Evolutionary conservation across 1,140 invertebrate genomes (phyloP).

Genomic region (Andrena cerasifolii): DNA sequence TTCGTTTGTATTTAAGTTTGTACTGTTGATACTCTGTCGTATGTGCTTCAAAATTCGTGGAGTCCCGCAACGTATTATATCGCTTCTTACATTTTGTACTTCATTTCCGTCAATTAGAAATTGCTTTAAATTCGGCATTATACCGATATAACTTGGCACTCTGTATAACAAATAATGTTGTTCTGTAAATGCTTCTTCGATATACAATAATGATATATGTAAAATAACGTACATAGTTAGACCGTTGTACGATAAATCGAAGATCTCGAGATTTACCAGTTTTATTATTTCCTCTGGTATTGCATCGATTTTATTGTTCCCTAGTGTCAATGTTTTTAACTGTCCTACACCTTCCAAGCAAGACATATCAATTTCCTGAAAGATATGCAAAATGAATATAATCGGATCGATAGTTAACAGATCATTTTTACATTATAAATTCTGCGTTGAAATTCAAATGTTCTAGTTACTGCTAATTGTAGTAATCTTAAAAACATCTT

Average conservation of each 20-base stretch:
- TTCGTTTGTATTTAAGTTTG: constrained; percentile 76
- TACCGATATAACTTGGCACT: constrained; percentile 88
- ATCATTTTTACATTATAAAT: too few species aligned
- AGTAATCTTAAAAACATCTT: too few species aligned
- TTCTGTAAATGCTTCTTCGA: constrained; percentile 1
- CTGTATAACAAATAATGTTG: constrained; percentile 79
- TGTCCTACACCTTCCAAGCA: constrained; percentile 87
- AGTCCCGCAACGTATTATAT: constrained; percentile 92
- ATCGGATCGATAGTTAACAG: constrained; percentile 14
- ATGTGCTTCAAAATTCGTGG: constrained; percentile 90
- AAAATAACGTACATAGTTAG: constrained; percentile 84
- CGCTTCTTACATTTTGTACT: constrained; percentile 88
- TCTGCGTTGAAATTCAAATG: too few species aligned
- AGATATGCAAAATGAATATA: constrained; percentile 30
- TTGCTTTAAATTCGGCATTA: constrained; percentile 91
- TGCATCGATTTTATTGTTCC: constrained; percentile 88
- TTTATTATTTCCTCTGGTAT: constrained; percentile 91
- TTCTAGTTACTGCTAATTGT: too few species aligned
- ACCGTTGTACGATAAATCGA: constrained; percentile 93
- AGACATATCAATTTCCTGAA: constrained; percentile 85
- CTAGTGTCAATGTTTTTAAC: constrained; percentile 89
- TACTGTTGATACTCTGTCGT: constrained; percentile 84
- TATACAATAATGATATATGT: constrained; percentile 7
- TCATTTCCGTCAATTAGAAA: constrained; percentile 94
- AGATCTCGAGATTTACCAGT: constrained; percentile 88